A percentile compares a stretch with the other conserved stretches of the same genome.
Conservation (phyloP, 2,888 invertebrate genomes). For the Nephrotoma appendiculata region DNA sequence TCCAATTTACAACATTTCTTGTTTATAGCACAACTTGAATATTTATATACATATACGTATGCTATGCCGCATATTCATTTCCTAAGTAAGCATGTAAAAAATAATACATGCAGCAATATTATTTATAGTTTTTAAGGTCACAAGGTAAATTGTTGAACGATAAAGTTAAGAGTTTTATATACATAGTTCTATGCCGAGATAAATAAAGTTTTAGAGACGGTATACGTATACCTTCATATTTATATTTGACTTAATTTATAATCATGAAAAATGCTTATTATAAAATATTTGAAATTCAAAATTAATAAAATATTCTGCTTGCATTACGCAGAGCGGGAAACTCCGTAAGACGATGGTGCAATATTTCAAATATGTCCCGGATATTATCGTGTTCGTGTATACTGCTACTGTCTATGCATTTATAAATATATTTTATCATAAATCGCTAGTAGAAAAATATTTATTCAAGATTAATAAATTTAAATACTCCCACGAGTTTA, state of each 20-base stretch:
- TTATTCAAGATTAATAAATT: neutral
- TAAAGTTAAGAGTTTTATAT: neutral
- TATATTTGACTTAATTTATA: neutral
- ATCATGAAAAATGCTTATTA: neutral
- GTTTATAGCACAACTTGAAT: too few species aligned
- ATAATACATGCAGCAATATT: neutral
- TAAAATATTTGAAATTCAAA: neutral
- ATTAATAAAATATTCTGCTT: neutral
- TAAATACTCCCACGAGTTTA: neutral
- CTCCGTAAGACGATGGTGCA: too few species aligned
- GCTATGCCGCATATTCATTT: neutral
- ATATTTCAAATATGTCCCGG: too few species aligned
- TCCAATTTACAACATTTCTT: too few species aligned
- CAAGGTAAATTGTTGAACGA: neutral
- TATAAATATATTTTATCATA: too few species aligned
- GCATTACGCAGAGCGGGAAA: neutral
- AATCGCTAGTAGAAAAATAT: too few species aligned
- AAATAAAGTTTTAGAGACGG: neutral
- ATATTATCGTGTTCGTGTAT: too few species aligned
- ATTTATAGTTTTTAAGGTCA: neutral
- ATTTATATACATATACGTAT: neutral
- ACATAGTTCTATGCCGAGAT: neutral
- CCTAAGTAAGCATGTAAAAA: neutral
- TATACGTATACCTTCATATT: neutral
- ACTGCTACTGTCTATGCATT: too few species aligned